phyloP scores from a whole-genome alignment of 1,140 invertebrate species.

The Diabrotica undecimpunctata region DNA sequence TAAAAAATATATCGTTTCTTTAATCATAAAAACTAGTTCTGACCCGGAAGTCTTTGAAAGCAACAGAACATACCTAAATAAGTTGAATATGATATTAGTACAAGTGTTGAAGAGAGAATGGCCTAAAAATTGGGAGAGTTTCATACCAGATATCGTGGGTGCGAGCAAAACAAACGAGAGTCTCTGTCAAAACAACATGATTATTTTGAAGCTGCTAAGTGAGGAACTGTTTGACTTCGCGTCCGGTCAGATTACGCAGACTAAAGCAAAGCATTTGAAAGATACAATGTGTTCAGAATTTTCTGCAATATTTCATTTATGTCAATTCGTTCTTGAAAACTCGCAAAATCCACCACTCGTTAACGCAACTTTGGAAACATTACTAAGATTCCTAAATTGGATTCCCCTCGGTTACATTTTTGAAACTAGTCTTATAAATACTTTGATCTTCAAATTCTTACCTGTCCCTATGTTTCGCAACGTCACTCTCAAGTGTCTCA shows the following conservation, averaged over 20 bases:
- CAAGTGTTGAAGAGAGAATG: slow-evolving; percentile 98
- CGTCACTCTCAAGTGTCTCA: slow-evolving; percentile 96
- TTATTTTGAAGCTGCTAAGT: slow-evolving; percentile 93
- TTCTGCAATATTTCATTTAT: slow-evolving; percentile 95
- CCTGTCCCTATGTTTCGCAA: slow-evolving; percentile 97
- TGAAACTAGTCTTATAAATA: slow-evolving; percentile 95
- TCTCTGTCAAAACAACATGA: slow-evolving; percentile 99
- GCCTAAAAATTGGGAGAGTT: slow-evolving; percentile 99
- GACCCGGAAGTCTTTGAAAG: slow-evolving; percentile 83
- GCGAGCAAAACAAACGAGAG: slow-evolving; percentile 98
- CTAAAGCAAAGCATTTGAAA: slow-evolving; percentile 98
- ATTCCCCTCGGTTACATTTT: slow-evolving; percentile 99
- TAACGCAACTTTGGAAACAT: slow-evolving; percentile 90
- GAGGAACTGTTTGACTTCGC: slow-evolving; percentile 99
- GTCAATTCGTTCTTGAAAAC: slow-evolving; percentile 97
- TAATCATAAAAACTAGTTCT: slow-evolving; percentile 98
- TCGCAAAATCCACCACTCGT: slow-evolving; percentile 94
- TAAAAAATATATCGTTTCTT: slow-evolving; percentile 97
- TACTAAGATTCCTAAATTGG: slow-evolving; percentile 98
- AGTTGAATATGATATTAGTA: slow-evolving; percentile 98
- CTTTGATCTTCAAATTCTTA: slow-evolving; percentile 95
- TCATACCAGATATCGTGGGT: slow-evolving; percentile 98
- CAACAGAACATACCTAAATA: slow-evolving; percentile 96
- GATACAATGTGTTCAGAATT: slow-evolving; percentile 99
- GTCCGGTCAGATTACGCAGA: slow-evolving; percentile 95